Percentiles rank a stretch among this genome's conserved stretches.
Conservation (phyloP, 35 echinoderm and acorn worm species). For the Diadema setosum region DNA sequence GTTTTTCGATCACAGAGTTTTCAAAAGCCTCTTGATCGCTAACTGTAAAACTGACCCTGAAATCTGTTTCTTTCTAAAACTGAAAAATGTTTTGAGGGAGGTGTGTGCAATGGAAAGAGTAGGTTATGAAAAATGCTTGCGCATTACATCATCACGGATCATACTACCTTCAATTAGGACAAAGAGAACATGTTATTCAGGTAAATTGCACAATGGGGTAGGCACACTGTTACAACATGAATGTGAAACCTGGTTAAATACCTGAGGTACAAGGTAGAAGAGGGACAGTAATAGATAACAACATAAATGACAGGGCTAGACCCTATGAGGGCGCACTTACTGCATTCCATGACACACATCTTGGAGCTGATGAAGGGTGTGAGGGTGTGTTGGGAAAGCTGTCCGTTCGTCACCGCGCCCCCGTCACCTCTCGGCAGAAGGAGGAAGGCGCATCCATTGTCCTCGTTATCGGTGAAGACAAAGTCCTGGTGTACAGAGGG, state of each 20-base stretch:
- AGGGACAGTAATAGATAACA: neutral
- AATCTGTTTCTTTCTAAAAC: too few relatives aligned
- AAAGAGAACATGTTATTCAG: neutral
- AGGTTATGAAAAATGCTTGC: too few relatives aligned
- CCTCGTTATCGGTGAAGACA: neutral
- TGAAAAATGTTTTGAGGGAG: too few relatives aligned
- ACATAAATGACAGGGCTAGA: neutral
- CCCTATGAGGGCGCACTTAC: neutral
- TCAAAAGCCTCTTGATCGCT: too few relatives aligned
- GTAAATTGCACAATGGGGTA: neutral
- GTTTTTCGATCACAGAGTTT: too few relatives aligned
- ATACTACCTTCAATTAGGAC: neutral
- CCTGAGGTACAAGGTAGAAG: neutral
- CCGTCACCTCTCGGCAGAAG: neutral
- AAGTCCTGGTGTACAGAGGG: neutral
- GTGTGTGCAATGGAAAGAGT: too few relatives aligned
- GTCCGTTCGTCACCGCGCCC: neutral
- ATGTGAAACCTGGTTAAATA: neutral
- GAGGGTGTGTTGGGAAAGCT: neutral
- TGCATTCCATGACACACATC: conserved; percentile 24
- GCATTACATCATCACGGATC: neutral
- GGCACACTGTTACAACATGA: neutral
- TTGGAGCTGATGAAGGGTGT: neutral
- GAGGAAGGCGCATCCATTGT: neutral
- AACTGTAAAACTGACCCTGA: too few relatives aligned